phyloP scores from a whole-genome alignment of 1,140 invertebrate species.

The Neelides sp. region DNA sequence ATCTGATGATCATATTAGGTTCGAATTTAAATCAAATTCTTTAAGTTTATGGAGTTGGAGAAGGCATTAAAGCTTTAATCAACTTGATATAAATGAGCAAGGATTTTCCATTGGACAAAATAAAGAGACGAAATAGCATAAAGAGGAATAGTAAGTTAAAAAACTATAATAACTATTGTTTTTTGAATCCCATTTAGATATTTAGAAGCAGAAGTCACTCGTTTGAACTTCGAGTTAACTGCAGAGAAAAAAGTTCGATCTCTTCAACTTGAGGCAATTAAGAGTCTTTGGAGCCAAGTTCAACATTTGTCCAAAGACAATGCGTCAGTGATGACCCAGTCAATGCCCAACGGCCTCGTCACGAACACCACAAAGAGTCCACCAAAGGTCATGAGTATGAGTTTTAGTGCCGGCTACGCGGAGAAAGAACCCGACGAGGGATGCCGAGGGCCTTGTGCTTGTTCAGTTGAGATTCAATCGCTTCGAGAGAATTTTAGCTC shows the following conservation, averaged over 20 bases:
- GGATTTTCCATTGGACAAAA: no score
- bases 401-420: slow-evolving; percentile 6
- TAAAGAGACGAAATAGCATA: no score
- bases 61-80: no score
- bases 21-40: no score
- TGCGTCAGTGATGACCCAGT: slow-evolving; percentile 21
- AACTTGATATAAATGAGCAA: no score
- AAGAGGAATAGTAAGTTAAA: neutral
- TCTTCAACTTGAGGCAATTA: slow-evolving; percentile 24
- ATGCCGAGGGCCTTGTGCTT: slow-evolving; percentile 5
- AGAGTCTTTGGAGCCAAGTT: slow-evolving; percentile 18
- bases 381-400: slow-evolving; percentile 17
- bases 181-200: slow-evolving; percentile 7
- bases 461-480: slow-evolving; percentile 21
- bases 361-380: slow-evolving; percentile 4
- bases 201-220: slow-evolving; percentile 20
- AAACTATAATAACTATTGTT: neutral
- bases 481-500: slow-evolving; percentile 16
- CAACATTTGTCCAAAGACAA: slow-evolving; percentile 14
- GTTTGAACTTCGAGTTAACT: slow-evolving; percentile 11
- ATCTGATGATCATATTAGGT: slow-evolving; percentile 25
- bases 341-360: slow-evolving; percentile 23
- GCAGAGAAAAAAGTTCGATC: slow-evolving; percentile 22
- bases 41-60: no score
- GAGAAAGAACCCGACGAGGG: neutral